phyloP scores from a whole-genome alignment of 2,888 invertebrate species.

The Synanthedon formicaeformis region DNA sequence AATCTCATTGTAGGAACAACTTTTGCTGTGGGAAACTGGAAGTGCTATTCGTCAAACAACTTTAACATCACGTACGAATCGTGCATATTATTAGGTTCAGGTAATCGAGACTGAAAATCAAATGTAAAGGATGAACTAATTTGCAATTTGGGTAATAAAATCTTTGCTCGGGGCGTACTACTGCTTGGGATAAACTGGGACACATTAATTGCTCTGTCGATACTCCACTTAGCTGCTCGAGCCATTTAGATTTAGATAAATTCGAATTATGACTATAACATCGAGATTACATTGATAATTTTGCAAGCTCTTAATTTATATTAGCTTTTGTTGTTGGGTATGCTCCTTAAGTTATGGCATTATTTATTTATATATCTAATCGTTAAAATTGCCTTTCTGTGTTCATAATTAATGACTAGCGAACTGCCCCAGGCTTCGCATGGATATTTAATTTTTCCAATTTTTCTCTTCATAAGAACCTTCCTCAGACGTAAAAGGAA shows the following conservation, averaged over 20 bases:
- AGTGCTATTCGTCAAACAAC: slow-evolving; percentile 30
- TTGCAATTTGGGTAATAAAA: slow-evolving; percentile 57
- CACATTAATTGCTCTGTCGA: slow-evolving; percentile 51
- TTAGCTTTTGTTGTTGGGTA: background rate
- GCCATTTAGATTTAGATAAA: slow-evolving; percentile 59
- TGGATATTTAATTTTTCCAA: no score
- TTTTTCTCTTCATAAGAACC: no score
- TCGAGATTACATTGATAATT: slow-evolving; percentile 3
- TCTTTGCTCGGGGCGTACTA: slow-evolving; percentile 41
- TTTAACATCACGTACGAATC: slow-evolving; percentile 32
- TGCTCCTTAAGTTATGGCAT: no score
- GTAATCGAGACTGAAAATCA: slow-evolving; percentile 37
- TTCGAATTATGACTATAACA: slow-evolving; percentile 33
- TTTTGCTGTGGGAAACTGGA: slow-evolving; percentile 22
- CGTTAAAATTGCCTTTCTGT: no score
- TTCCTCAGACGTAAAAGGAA: no score
- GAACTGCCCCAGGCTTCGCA: no score
- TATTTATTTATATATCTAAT: no score
- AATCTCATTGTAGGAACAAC: slow-evolving; percentile 27
- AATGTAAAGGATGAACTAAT: slow-evolving; percentile 44
- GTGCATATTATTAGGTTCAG: slow-evolving; percentile 29
- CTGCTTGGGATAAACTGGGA: slow-evolving; percentile 31
- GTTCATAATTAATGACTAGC: no score
- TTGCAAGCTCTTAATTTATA: background rate
- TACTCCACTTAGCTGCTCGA: slow-evolving; percentile 34